Percentiles rank a stretch among this genome's conserved stretches.
Conservation (phyloP, 2,888 invertebrate genomes). For the Gisinianus flammeolus region DNA sequence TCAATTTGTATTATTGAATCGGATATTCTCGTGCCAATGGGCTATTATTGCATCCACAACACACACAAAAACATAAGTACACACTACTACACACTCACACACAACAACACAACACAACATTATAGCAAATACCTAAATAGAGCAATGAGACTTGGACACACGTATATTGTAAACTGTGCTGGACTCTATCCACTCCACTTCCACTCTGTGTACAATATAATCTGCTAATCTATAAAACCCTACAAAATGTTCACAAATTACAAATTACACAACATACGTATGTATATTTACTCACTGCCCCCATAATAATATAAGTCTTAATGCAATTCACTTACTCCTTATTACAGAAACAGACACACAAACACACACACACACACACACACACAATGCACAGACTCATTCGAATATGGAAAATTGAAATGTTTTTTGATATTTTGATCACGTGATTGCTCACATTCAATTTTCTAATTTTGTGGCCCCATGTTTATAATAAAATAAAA, state of each 20-base stretch:
- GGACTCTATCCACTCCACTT: background rate
- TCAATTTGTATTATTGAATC: slow-evolving; percentile 59
- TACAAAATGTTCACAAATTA: background rate
- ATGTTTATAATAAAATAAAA: no score
- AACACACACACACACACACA: no score
- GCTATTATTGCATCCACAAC: slow-evolving; percentile 49
- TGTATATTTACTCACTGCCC: background rate
- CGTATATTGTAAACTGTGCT: background rate
- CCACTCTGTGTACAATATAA: background rate
- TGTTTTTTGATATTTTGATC: no score
- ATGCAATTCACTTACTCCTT: background rate
- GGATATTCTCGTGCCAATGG: slow-evolving; percentile 59
- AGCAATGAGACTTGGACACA: background rate
- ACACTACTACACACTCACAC: slow-evolving; percentile 5
- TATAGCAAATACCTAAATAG: background rate
- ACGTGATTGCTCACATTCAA: no score
- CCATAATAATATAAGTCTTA: background rate
- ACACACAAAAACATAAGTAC: slow-evolving; percentile 1
- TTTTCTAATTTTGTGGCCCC: no score
- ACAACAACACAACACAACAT: background rate
- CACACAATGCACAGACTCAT: no score
- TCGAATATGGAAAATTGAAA: background rate
- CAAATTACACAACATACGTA: slow-evolving; percentile 9
- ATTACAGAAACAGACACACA: background rate
- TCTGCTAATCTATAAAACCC: no score